A percentile compares a stretch with the other conserved stretches of the same genome.
Evolutionary conservation across 1,140 invertebrate genomes (phyloP).

Genomic region (Trichoplusia ni): DNA sequence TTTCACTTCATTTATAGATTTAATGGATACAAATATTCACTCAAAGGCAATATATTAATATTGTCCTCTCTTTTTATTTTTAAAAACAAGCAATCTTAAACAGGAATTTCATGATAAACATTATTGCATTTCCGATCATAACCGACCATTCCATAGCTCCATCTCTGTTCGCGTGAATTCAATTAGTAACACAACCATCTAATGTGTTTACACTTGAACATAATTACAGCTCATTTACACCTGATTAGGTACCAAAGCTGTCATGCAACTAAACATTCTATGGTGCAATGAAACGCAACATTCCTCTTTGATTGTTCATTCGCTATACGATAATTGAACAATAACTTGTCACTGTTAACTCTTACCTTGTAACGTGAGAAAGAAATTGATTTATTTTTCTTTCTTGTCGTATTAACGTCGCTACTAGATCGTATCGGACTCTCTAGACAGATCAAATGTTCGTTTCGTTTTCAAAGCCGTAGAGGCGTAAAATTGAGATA

Average conservation of each 20-base stretch:
- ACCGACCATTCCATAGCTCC: no score
- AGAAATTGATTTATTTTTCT: conserved; percentile 33
- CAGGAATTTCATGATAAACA: no score
- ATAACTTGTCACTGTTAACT: neutral
- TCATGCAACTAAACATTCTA: conserved; percentile 1
- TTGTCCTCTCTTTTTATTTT: no score
- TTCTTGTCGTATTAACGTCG: conserved; percentile 70
- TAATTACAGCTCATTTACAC: conserved; percentile 1
- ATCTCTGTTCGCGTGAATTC: no score
- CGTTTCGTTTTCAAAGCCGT: conserved; percentile 59
- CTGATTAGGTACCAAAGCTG: conserved; percentile 9
- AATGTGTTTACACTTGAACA: neutral
- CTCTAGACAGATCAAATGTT: conserved; percentile 65
- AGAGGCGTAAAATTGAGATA: conserved; percentile 72
- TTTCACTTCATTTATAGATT: no score
- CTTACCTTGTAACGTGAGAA: no score
- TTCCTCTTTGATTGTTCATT: conserved; percentile 50
- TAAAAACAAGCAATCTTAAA: no score
- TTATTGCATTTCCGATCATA: no score
- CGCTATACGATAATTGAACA: conserved; percentile 34
- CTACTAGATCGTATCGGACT: conserved; percentile 61
- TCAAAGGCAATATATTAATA: no score
- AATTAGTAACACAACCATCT: no score
- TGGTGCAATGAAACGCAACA: conserved; percentile 38
- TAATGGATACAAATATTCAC: no score